Conservation (phyloP, 2,888 invertebrate species). For the Pseudanteris insignis region DNA sequence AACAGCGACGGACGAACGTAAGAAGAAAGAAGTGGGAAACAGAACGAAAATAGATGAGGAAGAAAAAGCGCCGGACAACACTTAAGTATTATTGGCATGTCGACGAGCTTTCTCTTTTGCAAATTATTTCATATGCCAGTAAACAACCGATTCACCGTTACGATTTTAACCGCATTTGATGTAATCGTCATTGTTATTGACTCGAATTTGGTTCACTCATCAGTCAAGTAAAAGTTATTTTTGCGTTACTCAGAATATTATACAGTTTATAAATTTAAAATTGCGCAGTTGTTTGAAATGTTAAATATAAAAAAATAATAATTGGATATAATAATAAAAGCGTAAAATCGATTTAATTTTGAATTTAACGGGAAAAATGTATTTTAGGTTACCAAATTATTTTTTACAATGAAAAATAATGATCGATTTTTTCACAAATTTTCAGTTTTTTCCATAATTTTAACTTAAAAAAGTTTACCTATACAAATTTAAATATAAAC, state of each 20-base stretch:
- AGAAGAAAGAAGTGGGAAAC: conserved; percentile 4
- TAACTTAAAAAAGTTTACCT: too few relatives aligned
- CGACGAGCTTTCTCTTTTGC: conserved; percentile 40
- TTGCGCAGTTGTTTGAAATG: too few relatives aligned
- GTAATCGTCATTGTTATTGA: conserved; percentile 33
- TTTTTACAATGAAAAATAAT: too few relatives aligned
- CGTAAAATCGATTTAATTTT: conserved; percentile 9
- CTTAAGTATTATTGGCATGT: conserved; percentile 20
- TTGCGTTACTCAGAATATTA: too few relatives aligned
- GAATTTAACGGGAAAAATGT: neutral
- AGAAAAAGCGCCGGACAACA: conserved; percentile 3
- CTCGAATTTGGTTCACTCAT: too few relatives aligned
- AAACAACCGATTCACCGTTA: conserved; percentile 31
- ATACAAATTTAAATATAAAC: too few relatives aligned
- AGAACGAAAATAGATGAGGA: neutral
- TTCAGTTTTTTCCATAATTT: too few relatives aligned
- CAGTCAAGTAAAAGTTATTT: too few relatives aligned
- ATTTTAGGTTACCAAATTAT: too few relatives aligned
- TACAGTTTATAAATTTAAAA: neutral
- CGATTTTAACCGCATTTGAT: conserved; percentile 22
- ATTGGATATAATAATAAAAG: too few relatives aligned
- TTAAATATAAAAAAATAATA: too few relatives aligned
- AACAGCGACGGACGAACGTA: conserved; percentile 7
- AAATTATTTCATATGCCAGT: conserved; percentile 30
- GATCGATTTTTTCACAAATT: too few relatives aligned